These are phyloP conservation scores for Agraylea sexmaculata DNA, from an alignment of 1,140 invertebrate genomes.

Conservation along the genomic window DNA sequence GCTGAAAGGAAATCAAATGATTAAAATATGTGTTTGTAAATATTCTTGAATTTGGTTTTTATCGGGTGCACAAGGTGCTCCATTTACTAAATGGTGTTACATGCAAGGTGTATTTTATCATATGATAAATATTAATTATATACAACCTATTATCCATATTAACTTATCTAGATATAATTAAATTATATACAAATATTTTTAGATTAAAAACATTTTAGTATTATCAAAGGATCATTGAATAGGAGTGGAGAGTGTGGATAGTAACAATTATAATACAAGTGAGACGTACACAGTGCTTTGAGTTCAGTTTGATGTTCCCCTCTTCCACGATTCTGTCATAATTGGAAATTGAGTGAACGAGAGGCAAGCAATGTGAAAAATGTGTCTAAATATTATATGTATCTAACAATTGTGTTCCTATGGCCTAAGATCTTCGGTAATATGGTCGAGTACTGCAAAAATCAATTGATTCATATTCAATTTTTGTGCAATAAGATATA, in stretches of 20 bases:
- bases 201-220: no score
- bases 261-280: not conserved
- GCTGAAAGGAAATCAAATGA: not conserved
- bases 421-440: slow-evolving; percentile 11
- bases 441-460: slow-evolving; percentile 14
- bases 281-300: not conserved
- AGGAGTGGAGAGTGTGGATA: not conserved
- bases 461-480: not conserved
- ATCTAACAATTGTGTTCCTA: slow-evolving; percentile 5
- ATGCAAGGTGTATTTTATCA: not conserved
- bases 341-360: not conserved
- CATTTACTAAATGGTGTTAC: not conserved
- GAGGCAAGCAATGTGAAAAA: slow-evolving; percentile 1
- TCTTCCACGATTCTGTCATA: slow-evolving; percentile 2
- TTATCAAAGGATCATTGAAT: not conserved
- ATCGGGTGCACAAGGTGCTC: not conserved
- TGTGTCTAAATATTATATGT: not conserved
- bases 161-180: not conserved
- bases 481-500: slow-evolving; percentile 1
- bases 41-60: no score
- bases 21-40: no score
- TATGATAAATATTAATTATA: not conserved
- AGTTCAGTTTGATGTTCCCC: not conserved
- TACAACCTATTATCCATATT: not conserved
- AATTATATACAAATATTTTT: not conserved